Base-by-base conservation (phyloP, 2,797 vertebrate genomes). In the Brachyrhaphis roseni region DNA sequence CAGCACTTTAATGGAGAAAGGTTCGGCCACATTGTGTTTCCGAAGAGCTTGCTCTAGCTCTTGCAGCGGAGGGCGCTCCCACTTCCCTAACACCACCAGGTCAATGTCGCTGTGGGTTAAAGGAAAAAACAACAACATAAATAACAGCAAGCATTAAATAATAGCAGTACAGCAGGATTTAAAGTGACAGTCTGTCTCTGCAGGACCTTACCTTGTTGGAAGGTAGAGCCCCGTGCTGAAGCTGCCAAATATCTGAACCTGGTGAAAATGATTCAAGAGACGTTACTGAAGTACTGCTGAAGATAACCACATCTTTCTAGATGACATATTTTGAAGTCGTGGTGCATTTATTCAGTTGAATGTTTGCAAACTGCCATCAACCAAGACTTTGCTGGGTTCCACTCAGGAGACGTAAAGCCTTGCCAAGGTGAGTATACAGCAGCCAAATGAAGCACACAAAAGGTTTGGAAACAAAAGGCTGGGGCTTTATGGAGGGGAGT, bases 171-270 rank as follows among this genome's bases (percentile, higher is more conserved):
- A 78, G 3, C 26, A 34, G 15, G 23, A 8, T 59, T 8, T 2
- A 43, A 55, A 79, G 13, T 1, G 10, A 73, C 18, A 20, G 26
- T 15, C 36, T 2, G 31, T 10, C 3, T 71, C 73, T 64, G n/a
- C 39, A 0, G 28, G 13, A 4, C 55, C 96, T 96, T 92, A 97
- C 98, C 98, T 99, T 80, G 98, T 99, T 76, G 98, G 98, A 88
- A 99, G 97, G 92, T 99, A 99, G 84, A 99, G 97, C 71, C 97
- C 98, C 78, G 98, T 99, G 91, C 98, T 99, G 93, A 99, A 99
- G 95, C 98, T 99, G 95, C 98, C 98, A 92, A 99, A 99, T 93
- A 99, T 98, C 91, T 98, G 97, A 78, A 99, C 98, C 98, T 99
- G 88, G 11, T 88, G 86, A 90, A 59, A 86, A 84, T 41, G 91